A percentile compares a stretch with the other conserved stretches of the same genome.
Evolutionary conservation across 92 coral and sea anemone species (phyloP).

Genomic region (Micromussa lordhowensis): DNA sequence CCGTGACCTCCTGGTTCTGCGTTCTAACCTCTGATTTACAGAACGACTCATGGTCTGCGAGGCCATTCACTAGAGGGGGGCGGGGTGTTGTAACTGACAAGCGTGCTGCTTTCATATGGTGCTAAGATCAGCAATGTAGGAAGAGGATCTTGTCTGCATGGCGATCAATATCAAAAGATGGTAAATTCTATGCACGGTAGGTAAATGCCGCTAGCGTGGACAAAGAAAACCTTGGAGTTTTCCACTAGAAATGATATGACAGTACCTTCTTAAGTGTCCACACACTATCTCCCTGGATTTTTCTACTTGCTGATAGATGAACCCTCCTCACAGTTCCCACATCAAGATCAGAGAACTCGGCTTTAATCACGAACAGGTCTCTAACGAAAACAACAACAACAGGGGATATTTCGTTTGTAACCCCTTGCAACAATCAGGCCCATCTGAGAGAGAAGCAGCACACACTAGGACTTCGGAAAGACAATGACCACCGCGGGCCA

Average conservation of each 20-base stretch:
- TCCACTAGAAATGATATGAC: background rate
- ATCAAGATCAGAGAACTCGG: slow-evolving; percentile 1
- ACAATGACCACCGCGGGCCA: background rate
- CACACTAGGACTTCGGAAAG: background rate
- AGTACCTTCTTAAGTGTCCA: slow-evolving; percentile 8
- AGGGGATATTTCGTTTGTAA: background rate
- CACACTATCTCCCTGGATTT: background rate
- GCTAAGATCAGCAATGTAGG: too few species aligned
- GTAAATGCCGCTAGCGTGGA: background rate
- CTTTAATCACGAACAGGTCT: background rate
- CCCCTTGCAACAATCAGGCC: background rate
- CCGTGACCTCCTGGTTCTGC: too few species aligned
- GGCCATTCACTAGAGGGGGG: too few species aligned
- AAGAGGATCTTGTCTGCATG: too few species aligned
- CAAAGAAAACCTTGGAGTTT: background rate
- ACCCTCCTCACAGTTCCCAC: background rate
- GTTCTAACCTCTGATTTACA: too few species aligned
- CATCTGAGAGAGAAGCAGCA: background rate
- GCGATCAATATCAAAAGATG: background rate
- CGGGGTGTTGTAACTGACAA: too few species aligned
- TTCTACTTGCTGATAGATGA: background rate
- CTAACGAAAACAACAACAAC: background rate
- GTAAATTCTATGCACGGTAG: background rate
- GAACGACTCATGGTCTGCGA: too few species aligned
- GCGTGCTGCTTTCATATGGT: too few species aligned